phyloP scores from a whole-genome alignment of 2,113 vertebrate species.

The Bostrychus sinensis region DNA sequence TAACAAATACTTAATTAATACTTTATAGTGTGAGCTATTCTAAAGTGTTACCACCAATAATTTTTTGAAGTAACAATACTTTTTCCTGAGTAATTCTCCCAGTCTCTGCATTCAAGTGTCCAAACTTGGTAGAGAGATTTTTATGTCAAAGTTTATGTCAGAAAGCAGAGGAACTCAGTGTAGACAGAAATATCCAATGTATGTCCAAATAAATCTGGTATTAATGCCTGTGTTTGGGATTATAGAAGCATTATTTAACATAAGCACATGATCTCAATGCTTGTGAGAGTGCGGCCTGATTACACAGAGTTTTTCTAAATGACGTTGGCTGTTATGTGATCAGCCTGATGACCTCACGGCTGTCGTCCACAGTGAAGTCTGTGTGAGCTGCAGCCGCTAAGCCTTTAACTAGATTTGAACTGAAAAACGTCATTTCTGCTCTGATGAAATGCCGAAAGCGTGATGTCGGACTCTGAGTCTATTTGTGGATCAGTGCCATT shows the following conservation, averaged over 20 bases:
- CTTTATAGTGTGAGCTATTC: too few relatives aligned
- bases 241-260: slow-evolving; percentile 19
- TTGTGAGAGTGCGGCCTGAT: slow-evolving; percentile 10
- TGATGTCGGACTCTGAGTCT: slow-evolving; percentile 40
- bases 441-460: slow-evolving; percentile 24
- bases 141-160: too few relatives aligned
- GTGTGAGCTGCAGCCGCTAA: slow-evolving; percentile 60
- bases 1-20: too few relatives aligned
- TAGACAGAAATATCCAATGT: too few relatives aligned
- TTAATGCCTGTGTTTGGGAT: slow-evolving; percentile 3
- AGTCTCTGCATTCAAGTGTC: too few relatives aligned
- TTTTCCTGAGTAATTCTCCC: too few relatives aligned
- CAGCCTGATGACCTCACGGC: slow-evolving; percentile 45
- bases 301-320: too few relatives aligned
- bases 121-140: too few relatives aligned
- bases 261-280: slow-evolving; percentile 12
- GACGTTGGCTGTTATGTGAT: slow-evolving; percentile 36
- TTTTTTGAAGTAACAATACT: too few relatives aligned
- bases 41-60: too few relatives aligned
- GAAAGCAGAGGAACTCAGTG: too few relatives aligned
- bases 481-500: slow-evolving; percentile 57
- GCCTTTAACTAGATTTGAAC: slow-evolving; percentile 64
- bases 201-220: neutral
- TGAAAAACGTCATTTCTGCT: slow-evolving; percentile 53
- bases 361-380: slow-evolving; percentile 41